Evolutionary conservation across 2,888 invertebrate genomes (phyloP).

Genomic region (Melikaiella ostensackeni): DNA sequence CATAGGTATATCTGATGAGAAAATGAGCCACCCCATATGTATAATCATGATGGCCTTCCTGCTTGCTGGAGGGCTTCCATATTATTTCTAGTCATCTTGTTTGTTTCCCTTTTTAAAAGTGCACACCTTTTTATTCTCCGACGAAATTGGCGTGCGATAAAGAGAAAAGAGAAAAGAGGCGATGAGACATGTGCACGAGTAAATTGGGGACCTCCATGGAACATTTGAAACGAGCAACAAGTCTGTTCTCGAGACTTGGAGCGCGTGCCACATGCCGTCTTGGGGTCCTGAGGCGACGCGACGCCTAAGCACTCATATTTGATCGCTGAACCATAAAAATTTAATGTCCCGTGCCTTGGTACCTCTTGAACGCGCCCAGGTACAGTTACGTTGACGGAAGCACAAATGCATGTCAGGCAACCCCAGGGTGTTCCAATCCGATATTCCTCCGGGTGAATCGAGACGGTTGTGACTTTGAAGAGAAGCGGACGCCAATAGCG

Average conservation of each 20-base stretch:
- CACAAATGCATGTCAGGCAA: slow-evolving; percentile 44
- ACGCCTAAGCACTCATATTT: slow-evolving; percentile 49
- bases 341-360: slow-evolving; percentile 51
- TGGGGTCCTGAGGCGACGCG: slow-evolving; percentile 46
- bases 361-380: slow-evolving; percentile 38
- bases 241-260: slow-evolving; percentile 47
- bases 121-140: slow-evolving; percentile 45
- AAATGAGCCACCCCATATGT: slow-evolving; percentile 4
- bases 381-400: slow-evolving; percentile 42
- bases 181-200: slow-evolving; percentile 26
- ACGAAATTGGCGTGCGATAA: slow-evolving; percentile 33
- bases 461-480: slow-evolving; percentile 7
- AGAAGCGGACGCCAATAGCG: background rate
- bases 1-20: slow-evolving; percentile 1
- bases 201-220: slow-evolving; percentile 32
- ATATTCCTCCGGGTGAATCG: background rate
- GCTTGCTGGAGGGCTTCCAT: slow-evolving; percentile 42
- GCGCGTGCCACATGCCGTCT: slow-evolving; percentile 56
- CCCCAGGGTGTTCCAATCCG: slow-evolving; percentile 42
- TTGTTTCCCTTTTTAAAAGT: slow-evolving; percentile 43
- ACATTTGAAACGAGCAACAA: slow-evolving; percentile 28
- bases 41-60: slow-evolving; percentile 24
- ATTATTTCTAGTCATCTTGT: slow-evolving; percentile 46
- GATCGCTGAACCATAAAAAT: slow-evolving; percentile 53
- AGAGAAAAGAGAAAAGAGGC: slow-evolving; percentile 21